These are phyloP conservation scores for Bubalus kerabau DNA, from an alignment of 2,113 vertebrate species.

Conservation along the genomic window DNA sequence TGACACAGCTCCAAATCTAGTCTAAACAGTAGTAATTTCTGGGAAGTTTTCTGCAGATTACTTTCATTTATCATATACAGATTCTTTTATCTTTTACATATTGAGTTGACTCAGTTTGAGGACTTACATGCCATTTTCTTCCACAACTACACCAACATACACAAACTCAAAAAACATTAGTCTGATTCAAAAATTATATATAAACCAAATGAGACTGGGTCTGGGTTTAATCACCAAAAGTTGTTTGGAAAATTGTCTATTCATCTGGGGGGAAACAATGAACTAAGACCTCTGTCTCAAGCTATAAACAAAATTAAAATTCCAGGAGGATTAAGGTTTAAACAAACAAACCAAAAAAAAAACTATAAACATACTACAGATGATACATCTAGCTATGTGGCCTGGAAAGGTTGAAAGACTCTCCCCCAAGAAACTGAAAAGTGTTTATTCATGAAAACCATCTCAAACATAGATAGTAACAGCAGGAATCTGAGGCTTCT, in stretches of 20 bases:
- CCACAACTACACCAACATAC: background rate
- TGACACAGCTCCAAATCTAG: background rate
- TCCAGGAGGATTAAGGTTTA: background rate
- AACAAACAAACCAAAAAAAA: background rate
- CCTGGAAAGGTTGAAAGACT: background rate
- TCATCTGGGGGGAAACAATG: background rate
- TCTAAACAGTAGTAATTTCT: constrained; percentile 21
- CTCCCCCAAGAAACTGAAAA: background rate
- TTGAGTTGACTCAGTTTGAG: background rate
- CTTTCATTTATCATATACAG: background rate
- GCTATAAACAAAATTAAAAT: background rate
- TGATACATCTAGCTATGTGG: background rate
- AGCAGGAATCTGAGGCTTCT: background rate
- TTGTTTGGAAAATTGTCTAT: background rate
- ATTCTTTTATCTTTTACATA: background rate
- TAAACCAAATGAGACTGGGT: background rate
- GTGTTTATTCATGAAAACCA: background rate
- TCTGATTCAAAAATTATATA: constrained; percentile 36
- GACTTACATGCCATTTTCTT: background rate
- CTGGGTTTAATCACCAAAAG: background rate
- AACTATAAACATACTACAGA: background rate
- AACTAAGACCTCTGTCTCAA: background rate
- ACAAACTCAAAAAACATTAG: background rate
- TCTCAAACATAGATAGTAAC: background rate
- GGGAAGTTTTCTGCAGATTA: background rate